Conservation (phyloP, 1,140 invertebrate species). For the Drosophila ironensis region DNA sequence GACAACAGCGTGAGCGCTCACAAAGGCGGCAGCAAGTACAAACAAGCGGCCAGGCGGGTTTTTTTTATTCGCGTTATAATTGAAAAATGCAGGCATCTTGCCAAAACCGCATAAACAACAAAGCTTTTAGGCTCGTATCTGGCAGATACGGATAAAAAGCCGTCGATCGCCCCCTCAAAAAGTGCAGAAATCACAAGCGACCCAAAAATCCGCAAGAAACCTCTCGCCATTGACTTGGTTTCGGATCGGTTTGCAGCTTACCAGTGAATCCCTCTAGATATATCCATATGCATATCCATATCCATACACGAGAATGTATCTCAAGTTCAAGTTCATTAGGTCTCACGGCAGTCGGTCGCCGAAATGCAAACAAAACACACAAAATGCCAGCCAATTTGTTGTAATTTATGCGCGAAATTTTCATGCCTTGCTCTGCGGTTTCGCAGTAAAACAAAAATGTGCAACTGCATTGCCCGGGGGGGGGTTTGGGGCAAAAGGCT, state of each 20-base stretch:
- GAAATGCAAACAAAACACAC: not conserved
- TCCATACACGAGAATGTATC: not conserved
- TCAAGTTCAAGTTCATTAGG: constrained; percentile 76
- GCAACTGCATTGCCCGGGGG: too few species aligned
- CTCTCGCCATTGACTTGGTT: constrained; percentile 41
- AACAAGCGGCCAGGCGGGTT: constrained; percentile 10
- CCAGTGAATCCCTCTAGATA: not conserved
- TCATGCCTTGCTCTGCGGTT: constrained; percentile 40
- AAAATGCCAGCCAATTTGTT: constrained; percentile 46
- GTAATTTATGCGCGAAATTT: constrained; percentile 63
- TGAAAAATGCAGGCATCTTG: constrained; percentile 65
- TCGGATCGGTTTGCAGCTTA: constrained; percentile 13
- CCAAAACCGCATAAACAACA: constrained; percentile 71
- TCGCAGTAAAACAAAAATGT: too few species aligned
- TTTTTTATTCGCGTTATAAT: too few species aligned
- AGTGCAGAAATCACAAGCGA: not conserved
- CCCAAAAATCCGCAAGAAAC: constrained; percentile 4
- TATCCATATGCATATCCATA: not conserved
- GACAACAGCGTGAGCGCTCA: constrained; percentile 8
- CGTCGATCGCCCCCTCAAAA: not conserved
- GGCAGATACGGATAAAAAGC: constrained; percentile 48
- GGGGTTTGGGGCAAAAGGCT: not conserved
- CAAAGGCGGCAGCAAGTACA: too few species aligned
- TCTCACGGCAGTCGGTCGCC: constrained; percentile 19
- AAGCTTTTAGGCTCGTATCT: constrained; percentile 76